A percentile compares a stretch with the other conserved stretches of the same genome.
phyloP scores from a whole-genome alignment of 2,797 vertebrate genomes.

The Bucorvus abyssinicus region DNA sequence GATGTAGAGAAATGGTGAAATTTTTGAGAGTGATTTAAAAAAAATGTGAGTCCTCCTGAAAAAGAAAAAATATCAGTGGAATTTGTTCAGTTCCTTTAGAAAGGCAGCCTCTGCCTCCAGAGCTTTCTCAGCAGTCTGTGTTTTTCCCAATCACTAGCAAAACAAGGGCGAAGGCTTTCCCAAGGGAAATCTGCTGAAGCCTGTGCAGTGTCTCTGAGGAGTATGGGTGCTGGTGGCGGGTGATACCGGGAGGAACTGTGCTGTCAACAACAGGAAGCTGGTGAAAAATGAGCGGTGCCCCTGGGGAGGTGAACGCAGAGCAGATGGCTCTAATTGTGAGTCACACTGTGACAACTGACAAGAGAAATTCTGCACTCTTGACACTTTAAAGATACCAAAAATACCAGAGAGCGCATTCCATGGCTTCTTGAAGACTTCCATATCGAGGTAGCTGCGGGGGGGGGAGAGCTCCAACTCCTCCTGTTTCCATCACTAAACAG shows the following conservation, averaged over 20 bases:
- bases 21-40: neutral
- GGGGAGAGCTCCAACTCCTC: conserved; percentile 59
- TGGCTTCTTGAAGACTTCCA: conserved; percentile 75
- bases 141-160: neutral
- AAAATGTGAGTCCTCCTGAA: neutral
- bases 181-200: conserved; percentile 59
- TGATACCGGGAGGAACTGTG: conserved; percentile 77
- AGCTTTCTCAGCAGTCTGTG: conserved; percentile 2
- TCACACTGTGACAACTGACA: conserved; percentile 78
- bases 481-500: conserved; percentile 71
- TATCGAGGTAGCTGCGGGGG: conserved; percentile 59
- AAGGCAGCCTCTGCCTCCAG: neutral
- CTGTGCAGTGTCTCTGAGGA: conserved; percentile 50
- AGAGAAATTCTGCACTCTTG: conserved; percentile 78
- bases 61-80: neutral
- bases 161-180: conserved; percentile 59
- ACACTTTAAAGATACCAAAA: conserved; percentile 79
- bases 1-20: neutral
- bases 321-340: conserved; percentile 82
- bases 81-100: conserved; percentile 6
- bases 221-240: conserved; percentile 69
- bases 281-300: conserved; percentile 75
- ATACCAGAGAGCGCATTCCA: conserved; percentile 77
- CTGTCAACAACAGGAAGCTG: conserved; percentile 83
- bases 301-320: conserved; percentile 71